These are phyloP conservation scores for Hozukius guyotensis DNA, from an alignment of 2,797 vertebrate species.

Conservation along the genomic window DNA sequence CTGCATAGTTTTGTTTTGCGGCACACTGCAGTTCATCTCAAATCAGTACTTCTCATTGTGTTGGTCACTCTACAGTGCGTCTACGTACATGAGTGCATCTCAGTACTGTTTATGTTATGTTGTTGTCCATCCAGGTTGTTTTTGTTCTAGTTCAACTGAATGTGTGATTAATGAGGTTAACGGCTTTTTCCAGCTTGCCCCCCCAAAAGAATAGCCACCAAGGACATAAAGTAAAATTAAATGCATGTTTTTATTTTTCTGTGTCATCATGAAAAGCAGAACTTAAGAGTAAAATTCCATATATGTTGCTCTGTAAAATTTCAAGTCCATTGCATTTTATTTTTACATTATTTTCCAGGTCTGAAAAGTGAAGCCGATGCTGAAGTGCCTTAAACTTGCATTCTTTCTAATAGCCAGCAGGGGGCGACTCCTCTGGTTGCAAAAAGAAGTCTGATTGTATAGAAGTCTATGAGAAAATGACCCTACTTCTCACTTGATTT, in stretches of 20 bases:
- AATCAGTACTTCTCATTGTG: constrained; percentile 31
- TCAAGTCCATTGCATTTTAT: neutral
- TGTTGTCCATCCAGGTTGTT: constrained; percentile 2
- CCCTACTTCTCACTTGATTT: no score
- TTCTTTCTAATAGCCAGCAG: no score
- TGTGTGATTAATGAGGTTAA: constrained; percentile 14
- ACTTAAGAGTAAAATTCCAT: neutral
- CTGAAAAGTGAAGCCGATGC: no score
- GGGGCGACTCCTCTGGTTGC: no score
- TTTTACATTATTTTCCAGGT: neutral
- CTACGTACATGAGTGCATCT: neutral
- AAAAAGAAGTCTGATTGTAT: no score
- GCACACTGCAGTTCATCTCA: constrained; percentile 14
- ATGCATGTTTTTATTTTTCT: neutral
- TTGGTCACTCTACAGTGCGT: neutral
- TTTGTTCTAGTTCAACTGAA: constrained; percentile 30
- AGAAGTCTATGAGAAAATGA: no score
- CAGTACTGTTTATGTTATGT: neutral
- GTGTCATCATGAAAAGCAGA: neutral
- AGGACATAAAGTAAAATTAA: neutral
- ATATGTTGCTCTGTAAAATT: neutral
- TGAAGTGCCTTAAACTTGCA: no score
- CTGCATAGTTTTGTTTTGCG: constrained; percentile 6
- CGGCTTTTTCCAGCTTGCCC: neutral
- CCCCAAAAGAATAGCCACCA: neutral